Evolutionary conservation across 2,888 invertebrate genomes (phyloP), one percentile per base, ranked within the genome.

Genomic region (Nymphalis urticae): DNA sequence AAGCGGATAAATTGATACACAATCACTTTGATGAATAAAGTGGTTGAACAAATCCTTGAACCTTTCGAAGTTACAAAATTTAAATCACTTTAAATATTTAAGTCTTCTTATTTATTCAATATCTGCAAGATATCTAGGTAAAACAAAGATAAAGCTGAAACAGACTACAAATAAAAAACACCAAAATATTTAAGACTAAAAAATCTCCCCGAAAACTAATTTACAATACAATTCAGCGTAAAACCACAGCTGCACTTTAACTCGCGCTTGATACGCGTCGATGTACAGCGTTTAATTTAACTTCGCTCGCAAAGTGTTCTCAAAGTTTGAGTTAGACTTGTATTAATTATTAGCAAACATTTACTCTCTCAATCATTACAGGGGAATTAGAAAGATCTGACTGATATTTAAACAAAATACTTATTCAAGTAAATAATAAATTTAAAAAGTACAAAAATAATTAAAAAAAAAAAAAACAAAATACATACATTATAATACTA

Each of bases 281-380:
- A 85, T 86, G 82, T 87, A 81, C 83, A 81, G 75, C 85, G 80
- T 89, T 86, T 86, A 90, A 90, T 90, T 87, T 89, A 90, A 89
- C 84, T 90, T 89, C 82, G 75, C 79, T 81, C 78, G 77, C 82
- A 80, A 82, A 86, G 83, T 82, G 84, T 81, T 84, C 82, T 84
- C 75, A 72, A 80, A 81, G 80, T 80, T 81, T 80, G 81, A 83
- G 80, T 87, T 83, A 75, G 78, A 77, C 78, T 79, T 75, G 77
- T 77, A 80, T 79, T 80, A 79, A 79, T 79, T 80, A 79, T 80
- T 72, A 74, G 75, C 74, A 75, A 73, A 72, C 73, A 72, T 74
- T 75, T 69, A 67, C 48, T 64, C 65, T 69, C 70, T 71, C 70
- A 63, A 69, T 66, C 66, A 66, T 69, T 66, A 62, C 47, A 61